Evolutionary conservation across 1,140 invertebrate genomes (phyloP).

Genomic region (Sesamia nonagrioides): DNA sequence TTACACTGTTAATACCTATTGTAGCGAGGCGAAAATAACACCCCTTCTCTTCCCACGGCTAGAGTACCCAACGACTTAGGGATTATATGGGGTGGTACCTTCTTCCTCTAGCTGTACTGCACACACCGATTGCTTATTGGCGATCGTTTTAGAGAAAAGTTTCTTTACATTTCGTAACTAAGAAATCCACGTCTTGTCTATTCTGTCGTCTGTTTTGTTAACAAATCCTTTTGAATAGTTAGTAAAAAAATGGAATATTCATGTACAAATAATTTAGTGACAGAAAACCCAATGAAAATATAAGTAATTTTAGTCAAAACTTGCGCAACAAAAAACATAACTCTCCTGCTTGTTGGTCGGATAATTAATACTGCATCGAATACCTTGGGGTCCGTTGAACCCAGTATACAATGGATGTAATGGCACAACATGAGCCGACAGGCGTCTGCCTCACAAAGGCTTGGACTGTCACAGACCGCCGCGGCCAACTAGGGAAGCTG

Average conservation of each 20-base stretch:
- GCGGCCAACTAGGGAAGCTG: conserved; percentile 51
- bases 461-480: conserved; percentile 55
- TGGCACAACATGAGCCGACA: conserved; percentile 55
- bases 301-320: background rate
- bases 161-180: background rate
- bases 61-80: background rate
- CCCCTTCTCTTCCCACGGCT: conserved; percentile 4
- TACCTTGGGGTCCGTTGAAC: conserved; percentile 54
- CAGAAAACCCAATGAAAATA: background rate
- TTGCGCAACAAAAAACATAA: conserved; percentile 17
- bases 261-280: background rate
- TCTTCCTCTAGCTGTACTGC: conserved; percentile 4
- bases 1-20: conserved; percentile 25
- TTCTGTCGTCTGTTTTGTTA: background rate
- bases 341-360: conserved; percentile 26
- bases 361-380: conserved; percentile 53
- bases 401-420: conserved; percentile 58
- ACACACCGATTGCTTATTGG: conserved; percentile 21
- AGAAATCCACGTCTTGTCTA: background rate
- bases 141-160: background rate
- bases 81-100: conserved; percentile 19
- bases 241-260: too few species aligned
- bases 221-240: too few species aligned
- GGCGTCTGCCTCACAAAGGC: conserved; percentile 56
- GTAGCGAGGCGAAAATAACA: background rate